Evolutionary conservation across 2,888 invertebrate species (phyloP).

Genomic region (Germaria angustata): DNA sequence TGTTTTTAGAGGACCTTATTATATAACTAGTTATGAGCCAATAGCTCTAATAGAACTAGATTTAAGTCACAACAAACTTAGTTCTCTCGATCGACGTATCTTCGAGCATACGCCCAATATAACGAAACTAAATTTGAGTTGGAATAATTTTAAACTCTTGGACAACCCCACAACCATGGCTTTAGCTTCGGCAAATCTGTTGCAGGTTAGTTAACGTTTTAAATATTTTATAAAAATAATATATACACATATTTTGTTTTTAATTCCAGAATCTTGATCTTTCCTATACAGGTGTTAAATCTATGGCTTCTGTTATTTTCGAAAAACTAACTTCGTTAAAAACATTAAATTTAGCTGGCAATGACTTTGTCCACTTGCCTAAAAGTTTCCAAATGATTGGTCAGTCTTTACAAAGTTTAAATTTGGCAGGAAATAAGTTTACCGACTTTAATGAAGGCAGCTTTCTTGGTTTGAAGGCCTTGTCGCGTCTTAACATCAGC

Average conservation of each 20-base stretch:
- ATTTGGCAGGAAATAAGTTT: constrained; percentile 84
- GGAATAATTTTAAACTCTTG: constrained; percentile 83
- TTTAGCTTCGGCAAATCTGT: constrained; percentile 81
- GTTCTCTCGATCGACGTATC: constrained; percentile 83
- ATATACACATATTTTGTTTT: background rate
- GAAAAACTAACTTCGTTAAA: constrained; percentile 81
- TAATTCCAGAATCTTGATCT: constrained; percentile 81
- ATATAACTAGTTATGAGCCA: constrained; percentile 81
- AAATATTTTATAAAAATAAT: background rate
- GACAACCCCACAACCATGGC: constrained; percentile 83
- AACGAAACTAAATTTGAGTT: constrained; percentile 82
- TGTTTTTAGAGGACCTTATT: constrained; percentile 85
- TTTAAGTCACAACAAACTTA: constrained; percentile 84
- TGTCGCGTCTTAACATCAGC: constrained; percentile 83
- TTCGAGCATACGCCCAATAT: constrained; percentile 85
- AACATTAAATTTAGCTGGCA: constrained; percentile 83
- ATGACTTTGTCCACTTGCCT: constrained; percentile 83
- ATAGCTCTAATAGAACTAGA: constrained; percentile 83
- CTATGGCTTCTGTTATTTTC: constrained; percentile 82
- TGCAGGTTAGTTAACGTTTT: constrained; percentile 80
- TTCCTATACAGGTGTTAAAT: constrained; percentile 82
- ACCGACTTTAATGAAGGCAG: constrained; percentile 82
- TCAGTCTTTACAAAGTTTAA: constrained; percentile 82
- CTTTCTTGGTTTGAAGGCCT: constrained; percentile 82
- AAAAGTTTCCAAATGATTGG: constrained; percentile 82